Evolutionary conservation across 2,113 vertebrate species (phyloP), one percentile per base, ranked within the genome.

Genomic region (Gobio gobio): DNA sequence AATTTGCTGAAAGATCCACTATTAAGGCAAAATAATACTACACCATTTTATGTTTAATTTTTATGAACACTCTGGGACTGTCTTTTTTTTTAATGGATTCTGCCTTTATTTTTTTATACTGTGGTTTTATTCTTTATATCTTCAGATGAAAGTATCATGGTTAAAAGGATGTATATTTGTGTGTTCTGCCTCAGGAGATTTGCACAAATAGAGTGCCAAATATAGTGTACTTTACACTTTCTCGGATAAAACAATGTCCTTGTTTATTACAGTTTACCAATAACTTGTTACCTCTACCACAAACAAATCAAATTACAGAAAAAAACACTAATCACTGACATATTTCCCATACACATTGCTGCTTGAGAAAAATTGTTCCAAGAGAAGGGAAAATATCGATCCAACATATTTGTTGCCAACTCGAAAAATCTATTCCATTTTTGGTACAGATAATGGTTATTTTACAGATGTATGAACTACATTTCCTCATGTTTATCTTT

Each of bases 301-400:
- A 56, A 56, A 22, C 5, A 63, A 10, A 29, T 45, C 78, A n/a
- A 36, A 82, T 82, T 16, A 47, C 16, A 79, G 36, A 36, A 36
- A 2, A 58, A 51, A 49, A 81, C 3, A 36, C 24, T 82, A 14
- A 68, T 33, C 43, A 79, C 58, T 45, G n/a, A 47, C 18, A 61
- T 63, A 63, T 26, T 29, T 79, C 6, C 58, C n/a, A 26, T 79
- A 63, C 14, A 12, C 47, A 36, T 54, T 16, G 47, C 61, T 82
- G 63, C 63, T 68, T 68, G 47, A 47, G 45, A 66, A 68, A 51
- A n/a, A 33, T 68, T 29, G 58, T 66, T 64, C 43, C 40, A 64
- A 49, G 59, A 68, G 77, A 29, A 63, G 77, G 77, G 58, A 47
- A 63, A 79, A 79, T 79, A 79, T 63, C 29, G 33, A 78, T 40